Evolutionary conservation across 2,113 vertebrate genomes (phyloP).

Genomic region (Myotis yumanensis): DNA sequence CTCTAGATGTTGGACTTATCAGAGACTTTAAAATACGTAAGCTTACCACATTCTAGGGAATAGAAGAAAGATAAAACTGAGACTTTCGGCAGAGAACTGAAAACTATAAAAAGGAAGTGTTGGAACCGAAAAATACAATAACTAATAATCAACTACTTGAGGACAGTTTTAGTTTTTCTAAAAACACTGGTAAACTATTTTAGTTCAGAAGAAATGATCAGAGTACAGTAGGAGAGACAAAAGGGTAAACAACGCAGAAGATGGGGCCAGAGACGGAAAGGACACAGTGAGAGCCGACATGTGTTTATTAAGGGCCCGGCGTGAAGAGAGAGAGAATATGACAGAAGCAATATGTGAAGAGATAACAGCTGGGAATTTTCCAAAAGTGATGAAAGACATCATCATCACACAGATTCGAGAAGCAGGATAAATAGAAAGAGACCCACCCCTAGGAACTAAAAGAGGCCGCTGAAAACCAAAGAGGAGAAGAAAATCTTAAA

Average conservation of each 20-base stretch:
- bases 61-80: not conserved
- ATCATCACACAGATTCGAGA: not conserved
- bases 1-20: not conserved
- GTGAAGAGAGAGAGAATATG: not conserved
- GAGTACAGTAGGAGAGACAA: not conserved
- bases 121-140: not conserved
- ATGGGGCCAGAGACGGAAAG: not conserved
- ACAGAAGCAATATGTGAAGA: not conserved
- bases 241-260: not conserved
- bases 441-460: not conserved
- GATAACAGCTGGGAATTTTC: not conserved
- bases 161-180: not conserved
- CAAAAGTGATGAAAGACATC: not conserved
- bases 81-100: not conserved
- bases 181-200: not conserved
- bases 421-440: not conserved
- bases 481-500: not conserved
- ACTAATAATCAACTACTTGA: not conserved
- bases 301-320: not conserved
- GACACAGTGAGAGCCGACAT: not conserved
- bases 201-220: not conserved
- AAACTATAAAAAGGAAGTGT: not conserved
- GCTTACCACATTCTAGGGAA: not conserved
- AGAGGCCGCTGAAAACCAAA: not conserved
- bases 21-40: not conserved